Percentiles rank a stretch among this genome's conserved stretches.
phyloP scores from a whole-genome alignment of 2,113 vertebrate genomes.

The Cricetomys ansorgei region DNA sequence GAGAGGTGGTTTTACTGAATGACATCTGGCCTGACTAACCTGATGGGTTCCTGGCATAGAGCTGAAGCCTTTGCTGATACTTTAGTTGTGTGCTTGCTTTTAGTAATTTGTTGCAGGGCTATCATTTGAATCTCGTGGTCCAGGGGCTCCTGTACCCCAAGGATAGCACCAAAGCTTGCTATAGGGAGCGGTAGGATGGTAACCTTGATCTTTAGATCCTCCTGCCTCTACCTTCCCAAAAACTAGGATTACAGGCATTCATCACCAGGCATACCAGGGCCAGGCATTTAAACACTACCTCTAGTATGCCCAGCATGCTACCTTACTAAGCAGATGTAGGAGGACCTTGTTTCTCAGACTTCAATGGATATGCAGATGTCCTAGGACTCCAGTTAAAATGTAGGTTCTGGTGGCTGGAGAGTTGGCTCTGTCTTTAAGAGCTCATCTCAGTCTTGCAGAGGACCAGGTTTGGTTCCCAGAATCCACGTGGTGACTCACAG shows the following conservation, averaged over 20 bases:
- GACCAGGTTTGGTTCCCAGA: background rate
- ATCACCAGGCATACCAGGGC: background rate
- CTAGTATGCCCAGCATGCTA: background rate
- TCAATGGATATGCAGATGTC: background rate
- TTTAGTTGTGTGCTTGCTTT: background rate
- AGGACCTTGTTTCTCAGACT: background rate
- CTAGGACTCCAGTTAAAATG: background rate
- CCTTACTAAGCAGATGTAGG: background rate
- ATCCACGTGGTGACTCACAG: background rate
- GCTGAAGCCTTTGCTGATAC: slow-evolving; percentile 46
- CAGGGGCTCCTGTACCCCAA: background rate
- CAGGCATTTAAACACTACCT: background rate
- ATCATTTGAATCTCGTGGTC: background rate
- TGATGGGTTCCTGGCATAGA: slow-evolving; percentile 74
- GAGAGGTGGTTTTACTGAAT: slow-evolving; percentile 72
- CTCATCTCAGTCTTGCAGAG: background rate
- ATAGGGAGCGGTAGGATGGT: too few relatives aligned
- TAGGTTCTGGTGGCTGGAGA: background rate
- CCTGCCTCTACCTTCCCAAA: background rate
- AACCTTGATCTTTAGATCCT: background rate
- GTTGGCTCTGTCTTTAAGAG: background rate
- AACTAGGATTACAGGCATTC: background rate
- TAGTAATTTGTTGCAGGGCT: background rate
- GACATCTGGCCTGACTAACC: slow-evolving; percentile 81
- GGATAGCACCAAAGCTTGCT: background rate